Conservation (phyloP, 2,888 invertebrate genomes). For the Cephus rjabovi region DNA sequence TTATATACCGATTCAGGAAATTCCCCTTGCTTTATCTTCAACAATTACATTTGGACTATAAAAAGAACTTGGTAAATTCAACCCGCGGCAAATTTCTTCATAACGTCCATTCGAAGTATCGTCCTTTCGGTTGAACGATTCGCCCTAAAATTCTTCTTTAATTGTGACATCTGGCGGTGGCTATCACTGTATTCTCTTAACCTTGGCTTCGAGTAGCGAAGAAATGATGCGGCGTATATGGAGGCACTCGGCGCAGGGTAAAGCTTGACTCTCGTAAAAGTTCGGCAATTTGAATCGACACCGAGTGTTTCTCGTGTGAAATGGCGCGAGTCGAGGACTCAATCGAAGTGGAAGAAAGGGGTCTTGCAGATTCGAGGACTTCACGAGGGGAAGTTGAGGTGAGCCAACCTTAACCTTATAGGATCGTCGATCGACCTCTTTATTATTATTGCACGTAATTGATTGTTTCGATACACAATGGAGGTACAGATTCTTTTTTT, state of each 20-base stretch:
- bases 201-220: background rate
- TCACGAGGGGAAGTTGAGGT: background rate
- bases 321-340: background rate
- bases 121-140: background rate
- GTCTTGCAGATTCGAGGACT: background rate
- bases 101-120: background rate
- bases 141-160: background rate
- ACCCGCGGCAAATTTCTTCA: background rate
- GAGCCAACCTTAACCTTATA: background rate
- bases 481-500: constrained; percentile 25
- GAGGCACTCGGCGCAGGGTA: background rate
- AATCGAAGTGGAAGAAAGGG: background rate
- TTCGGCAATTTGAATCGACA: background rate
- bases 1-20: background rate
- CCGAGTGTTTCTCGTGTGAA: background rate
- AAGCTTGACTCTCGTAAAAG: background rate
- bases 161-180: background rate
- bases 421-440: background rate
- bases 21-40: background rate
- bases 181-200: background rate
- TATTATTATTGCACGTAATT: constrained; percentile 52
- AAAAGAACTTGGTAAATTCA: background rate
- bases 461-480: constrained; percentile 49
- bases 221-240: background rate
- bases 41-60: background rate